Evolutionary conservation across 2,888 invertebrate genomes (phyloP).

Genomic region (Hydriomena furcata): DNA sequence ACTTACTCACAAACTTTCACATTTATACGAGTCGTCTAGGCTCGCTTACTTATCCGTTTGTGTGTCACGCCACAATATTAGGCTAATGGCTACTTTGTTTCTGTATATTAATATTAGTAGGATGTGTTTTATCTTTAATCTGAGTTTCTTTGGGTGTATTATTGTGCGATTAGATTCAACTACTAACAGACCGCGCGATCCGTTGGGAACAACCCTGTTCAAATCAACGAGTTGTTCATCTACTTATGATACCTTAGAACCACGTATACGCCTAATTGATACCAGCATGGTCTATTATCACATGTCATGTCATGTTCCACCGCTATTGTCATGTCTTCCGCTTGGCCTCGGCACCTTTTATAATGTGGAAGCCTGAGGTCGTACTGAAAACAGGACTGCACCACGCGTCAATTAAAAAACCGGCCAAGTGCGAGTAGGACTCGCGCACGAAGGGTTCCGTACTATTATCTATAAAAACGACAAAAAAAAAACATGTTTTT

Average conservation of each 20-base stretch:
- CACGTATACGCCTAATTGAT: conserved; percentile 12
- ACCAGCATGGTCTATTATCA: conserved; percentile 11
- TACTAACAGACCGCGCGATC: too few relatives aligned
- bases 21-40: too few relatives aligned
- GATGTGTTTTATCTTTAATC: too few relatives aligned
- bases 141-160: too few relatives aligned
- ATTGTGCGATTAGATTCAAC: too few relatives aligned
- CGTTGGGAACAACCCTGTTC: too few relatives aligned
- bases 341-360: conserved; percentile 10
- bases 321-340: conserved; percentile 27
- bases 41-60: conserved; percentile 1
- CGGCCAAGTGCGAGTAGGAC: too few relatives aligned
- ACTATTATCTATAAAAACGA: too few relatives aligned
- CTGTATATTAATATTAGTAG: too few relatives aligned
- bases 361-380: conserved; percentile 3
- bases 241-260: not conserved
- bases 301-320: conserved; percentile 10
- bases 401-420: conserved; percentile 10
- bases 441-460: too few relatives aligned
- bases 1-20: too few relatives aligned
- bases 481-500: too few relatives aligned
- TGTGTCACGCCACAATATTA: conserved; percentile 20
- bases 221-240: not conserved
- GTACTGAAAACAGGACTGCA: not conserved
- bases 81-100: conserved; percentile 29